A percentile compares a stretch with the other conserved stretches of the same genome.
Conservation (phyloP, 2,888 invertebrate genomes). For the Drosophila subquinaria region DNA sequence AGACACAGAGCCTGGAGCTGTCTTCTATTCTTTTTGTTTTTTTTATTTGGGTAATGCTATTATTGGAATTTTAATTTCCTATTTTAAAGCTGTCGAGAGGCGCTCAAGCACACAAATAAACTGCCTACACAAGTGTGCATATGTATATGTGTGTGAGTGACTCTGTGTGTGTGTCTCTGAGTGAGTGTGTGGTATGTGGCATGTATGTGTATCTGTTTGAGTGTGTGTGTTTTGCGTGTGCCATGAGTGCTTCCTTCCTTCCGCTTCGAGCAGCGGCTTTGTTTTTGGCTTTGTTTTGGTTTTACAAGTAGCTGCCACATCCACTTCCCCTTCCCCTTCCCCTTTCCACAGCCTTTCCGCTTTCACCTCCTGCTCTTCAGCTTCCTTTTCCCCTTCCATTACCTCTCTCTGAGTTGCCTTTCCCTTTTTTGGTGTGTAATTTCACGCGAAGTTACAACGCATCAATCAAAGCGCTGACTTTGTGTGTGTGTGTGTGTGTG, state of each 20-base stretch:
- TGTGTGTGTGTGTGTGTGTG: slow-evolving; percentile 18
- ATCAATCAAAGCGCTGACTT: slow-evolving; percentile 70
- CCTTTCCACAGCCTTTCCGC: background rate
- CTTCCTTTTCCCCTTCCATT: slow-evolving; percentile 2
- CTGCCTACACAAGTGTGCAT: slow-evolving; percentile 29
- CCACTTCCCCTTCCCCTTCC: slow-evolving; percentile 4
- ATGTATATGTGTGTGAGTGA: slow-evolving; percentile 22
- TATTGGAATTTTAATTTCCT: slow-evolving; percentile 80
- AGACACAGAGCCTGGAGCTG: slow-evolving; percentile 20
- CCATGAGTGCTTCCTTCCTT: slow-evolving; percentile 64
- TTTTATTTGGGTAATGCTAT: slow-evolving; percentile 60
- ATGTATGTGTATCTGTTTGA: slow-evolving; percentile 17
- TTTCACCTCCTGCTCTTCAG: background rate
- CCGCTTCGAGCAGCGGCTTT: slow-evolving; percentile 34
- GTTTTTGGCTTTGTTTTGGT: slow-evolving; percentile 48
- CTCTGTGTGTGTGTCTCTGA: slow-evolving; percentile 19
- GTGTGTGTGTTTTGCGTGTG: slow-evolving; percentile 20
- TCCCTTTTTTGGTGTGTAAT: slow-evolving; percentile 67
- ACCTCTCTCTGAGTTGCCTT: background rate
- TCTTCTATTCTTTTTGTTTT: background rate
- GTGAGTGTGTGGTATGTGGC: no score
- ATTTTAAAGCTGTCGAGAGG: slow-evolving; percentile 69
- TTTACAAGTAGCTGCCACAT: slow-evolving; percentile 49
- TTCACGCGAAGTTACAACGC: slow-evolving; percentile 75
- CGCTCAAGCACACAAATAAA: slow-evolving; percentile 50